Conservation (phyloP, 2,113 vertebrate genomes). For the Halichoerus grypus region DNA sequence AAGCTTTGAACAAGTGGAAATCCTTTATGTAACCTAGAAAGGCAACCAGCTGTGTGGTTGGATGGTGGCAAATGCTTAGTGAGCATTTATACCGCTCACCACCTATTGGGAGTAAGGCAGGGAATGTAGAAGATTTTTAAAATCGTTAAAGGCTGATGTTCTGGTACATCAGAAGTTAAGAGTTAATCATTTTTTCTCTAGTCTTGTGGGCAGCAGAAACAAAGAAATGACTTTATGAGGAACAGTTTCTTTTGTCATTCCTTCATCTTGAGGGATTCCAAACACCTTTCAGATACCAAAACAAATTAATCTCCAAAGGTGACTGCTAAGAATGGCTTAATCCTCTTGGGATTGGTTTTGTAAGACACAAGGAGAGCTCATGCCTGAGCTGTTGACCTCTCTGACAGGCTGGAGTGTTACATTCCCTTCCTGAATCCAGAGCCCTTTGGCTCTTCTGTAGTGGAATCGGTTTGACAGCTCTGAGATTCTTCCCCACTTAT, state of each 20-base stretch:
- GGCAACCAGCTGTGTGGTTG: not conserved
- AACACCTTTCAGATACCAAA: slow-evolving; percentile 65
- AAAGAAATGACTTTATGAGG: slow-evolving; percentile 74
- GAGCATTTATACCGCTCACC: not conserved
- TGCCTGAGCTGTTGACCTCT: not conserved
- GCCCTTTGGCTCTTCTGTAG: not conserved
- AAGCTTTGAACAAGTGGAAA: slow-evolving; percentile 1
- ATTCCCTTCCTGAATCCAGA: not conserved
- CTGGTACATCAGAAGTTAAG: slow-evolving; percentile 56
- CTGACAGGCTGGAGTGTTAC: not conserved
- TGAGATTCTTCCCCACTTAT: not conserved
- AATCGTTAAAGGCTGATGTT: not conserved
- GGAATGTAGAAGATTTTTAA: not conserved
- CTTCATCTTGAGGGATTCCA: slow-evolving; percentile 77
- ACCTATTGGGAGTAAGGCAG: not conserved
- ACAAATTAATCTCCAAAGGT: slow-evolving; percentile 72
- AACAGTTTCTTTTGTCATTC: slow-evolving; percentile 68
- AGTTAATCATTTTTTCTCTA: slow-evolving; percentile 67
- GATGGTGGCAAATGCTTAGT: slow-evolving; percentile 8
- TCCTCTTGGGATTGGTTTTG: slow-evolving; percentile 14
- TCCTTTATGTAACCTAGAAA: slow-evolving; percentile 23
- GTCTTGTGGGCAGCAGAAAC: slow-evolving; percentile 58
- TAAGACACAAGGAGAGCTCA: not conserved
- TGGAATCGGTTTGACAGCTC: not conserved
- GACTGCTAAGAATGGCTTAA: slow-evolving; percentile 53